A percentile compares a stretch with the other conserved stretches of the same genome.
Conservation (phyloP, 2,888 invertebrate genomes). For the Coronaproctus castanopsis region DNA sequence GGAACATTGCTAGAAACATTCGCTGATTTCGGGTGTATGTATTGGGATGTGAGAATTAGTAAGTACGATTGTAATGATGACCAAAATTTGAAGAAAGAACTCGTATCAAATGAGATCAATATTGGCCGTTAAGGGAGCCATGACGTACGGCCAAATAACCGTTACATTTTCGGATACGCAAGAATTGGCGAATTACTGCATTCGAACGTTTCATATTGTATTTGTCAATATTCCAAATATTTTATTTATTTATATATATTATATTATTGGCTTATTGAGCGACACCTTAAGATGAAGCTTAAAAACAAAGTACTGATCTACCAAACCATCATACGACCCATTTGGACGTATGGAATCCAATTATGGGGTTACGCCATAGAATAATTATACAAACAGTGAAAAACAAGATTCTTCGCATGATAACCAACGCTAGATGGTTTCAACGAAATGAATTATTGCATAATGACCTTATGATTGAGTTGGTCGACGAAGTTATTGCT, state of each 20-base stretch:
- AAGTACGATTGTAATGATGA: constrained; percentile 99
- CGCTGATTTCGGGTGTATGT: constrained; percentile 98
- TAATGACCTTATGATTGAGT: no score
- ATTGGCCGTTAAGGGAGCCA: constrained; percentile 94
- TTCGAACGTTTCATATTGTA: constrained; percentile 90
- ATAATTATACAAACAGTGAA: no score
- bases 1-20: constrained; percentile 96
- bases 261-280: neutral
- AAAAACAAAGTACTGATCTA: neutral
- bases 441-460: no score
- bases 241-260: no score
- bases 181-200: constrained; percentile 93
- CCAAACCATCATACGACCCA: neutral
- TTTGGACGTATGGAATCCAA: constrained; percentile 1
- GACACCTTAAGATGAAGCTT: neutral
- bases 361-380: neutral
- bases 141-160: constrained; percentile 86
- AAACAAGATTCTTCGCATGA: no score
- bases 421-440: no score
- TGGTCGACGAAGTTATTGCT: no score
- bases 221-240: no score
- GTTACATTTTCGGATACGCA: constrained; percentile 86
- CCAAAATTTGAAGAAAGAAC: constrained; percentile 91
- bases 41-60: constrained; percentile 90
- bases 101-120: constrained; percentile 89